These are phyloP conservation scores for Poeciliopsis infans DNA, from an alignment of 2,797 vertebrate species.

Conservation along the genomic window DNA sequence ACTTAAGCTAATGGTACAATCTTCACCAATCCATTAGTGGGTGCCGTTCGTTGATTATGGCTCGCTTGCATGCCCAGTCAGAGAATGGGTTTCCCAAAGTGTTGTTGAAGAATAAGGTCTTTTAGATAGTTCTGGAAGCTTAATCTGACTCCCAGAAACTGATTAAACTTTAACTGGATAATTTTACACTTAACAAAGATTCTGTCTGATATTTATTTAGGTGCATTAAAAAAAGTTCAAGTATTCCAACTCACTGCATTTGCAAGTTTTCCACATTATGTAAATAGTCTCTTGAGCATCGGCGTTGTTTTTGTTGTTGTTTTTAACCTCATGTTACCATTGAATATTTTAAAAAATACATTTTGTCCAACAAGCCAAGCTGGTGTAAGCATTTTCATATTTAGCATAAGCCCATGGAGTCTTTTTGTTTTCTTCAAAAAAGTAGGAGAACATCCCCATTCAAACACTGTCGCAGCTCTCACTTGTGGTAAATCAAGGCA, in stretches of 20 bases:
- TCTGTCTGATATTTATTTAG: not conserved
- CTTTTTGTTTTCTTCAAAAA: conserved; percentile 28
- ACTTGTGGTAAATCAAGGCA: conserved; percentile 54
- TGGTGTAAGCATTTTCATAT: conserved; percentile 2
- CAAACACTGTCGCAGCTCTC: conserved; percentile 46
- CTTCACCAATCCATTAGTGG: not conserved
- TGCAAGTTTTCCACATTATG: not conserved
- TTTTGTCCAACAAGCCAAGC: conserved; percentile 13
- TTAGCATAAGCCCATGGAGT: conserved; percentile 14
- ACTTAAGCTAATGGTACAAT: not conserved
- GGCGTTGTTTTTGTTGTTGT: not conserved
- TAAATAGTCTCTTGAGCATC: not conserved
- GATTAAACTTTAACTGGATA: not conserved
- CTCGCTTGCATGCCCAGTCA: not conserved
- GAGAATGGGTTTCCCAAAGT: not conserved
- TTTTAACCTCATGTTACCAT: not conserved
- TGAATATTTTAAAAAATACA: conserved; percentile 11
- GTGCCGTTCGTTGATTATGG: not conserved
- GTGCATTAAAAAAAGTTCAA: not conserved
- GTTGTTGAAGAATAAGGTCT: not conserved
- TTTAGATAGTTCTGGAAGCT: not conserved
- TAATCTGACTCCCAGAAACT: not conserved
- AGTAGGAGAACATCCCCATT: conserved; percentile 38
- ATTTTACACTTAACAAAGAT: not conserved
- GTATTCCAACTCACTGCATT: not conserved